Evolutionary conservation across 2,888 invertebrate species (phyloP), one percentile per base, ranked within the genome.

Genomic region (Acanthosepion esculentum): DNA sequence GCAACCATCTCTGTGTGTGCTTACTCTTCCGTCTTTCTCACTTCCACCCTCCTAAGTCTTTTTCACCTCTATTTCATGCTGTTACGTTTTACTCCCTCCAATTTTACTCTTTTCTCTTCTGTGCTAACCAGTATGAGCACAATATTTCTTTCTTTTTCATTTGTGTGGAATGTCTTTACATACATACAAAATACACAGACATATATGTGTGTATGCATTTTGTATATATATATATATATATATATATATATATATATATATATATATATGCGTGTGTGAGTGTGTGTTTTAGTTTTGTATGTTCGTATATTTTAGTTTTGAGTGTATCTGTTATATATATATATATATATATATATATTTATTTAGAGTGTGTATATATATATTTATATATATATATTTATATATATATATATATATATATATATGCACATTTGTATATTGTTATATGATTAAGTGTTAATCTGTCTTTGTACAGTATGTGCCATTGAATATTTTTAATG

Each of bases 331-430:
- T 41, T 91, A 91, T 91, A 91, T 91, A 91, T 91, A 41, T 41
- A 41, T 41, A 41, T 41, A 41, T 41, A 41, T 41, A 41, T 41
- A 41, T 41, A 41, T 41, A 15, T 50, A 15, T 50, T 8, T 41
- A 2, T 41, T 1, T 41, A n/a, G n/a, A n/a, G 41, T 91, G 26
- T 91, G 12, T 91, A 10, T 91, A 91, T 91, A 23, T 29, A 91
- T 41, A 23, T 26, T 1, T 41, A 29, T 33, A 18, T 33, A 20
- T 33, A 1, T 41, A 41, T 41, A 1, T 59, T 59, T 20, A 91
- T 33, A 33, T 91, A 23, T 91, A 91, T 91, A 91, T 91, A 59
- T 91, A 91, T 91, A 91, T 91, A 91, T 91, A 91, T 91, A 91
- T 33, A 91, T 91, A 33, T 91, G 33, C 10, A 41, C 33, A 33